These are phyloP conservation scores for Heliconius hortense DNA, from an alignment of 2,888 invertebrate genomes.

Conservation along the genomic window DNA sequence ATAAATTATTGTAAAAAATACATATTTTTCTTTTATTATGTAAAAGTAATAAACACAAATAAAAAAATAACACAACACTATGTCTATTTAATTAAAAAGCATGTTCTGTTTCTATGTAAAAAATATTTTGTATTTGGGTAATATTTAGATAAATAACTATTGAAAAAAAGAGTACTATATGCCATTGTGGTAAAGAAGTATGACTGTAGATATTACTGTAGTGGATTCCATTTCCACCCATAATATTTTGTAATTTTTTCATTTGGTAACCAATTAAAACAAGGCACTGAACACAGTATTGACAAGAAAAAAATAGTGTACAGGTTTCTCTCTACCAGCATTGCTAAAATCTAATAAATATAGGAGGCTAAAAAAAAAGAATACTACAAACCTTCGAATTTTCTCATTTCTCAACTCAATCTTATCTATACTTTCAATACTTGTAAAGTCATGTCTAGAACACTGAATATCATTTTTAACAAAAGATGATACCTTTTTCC, in stretches of 20 bases:
- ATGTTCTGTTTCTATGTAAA: neutral
- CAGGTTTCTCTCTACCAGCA: neutral
- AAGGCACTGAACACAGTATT: too few species aligned
- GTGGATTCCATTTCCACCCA: too few species aligned
- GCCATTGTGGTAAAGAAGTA: neutral
- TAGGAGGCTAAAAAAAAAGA: too few species aligned
- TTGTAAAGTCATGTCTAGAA: slow-evolving; percentile 75
- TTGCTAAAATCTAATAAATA: too few species aligned
- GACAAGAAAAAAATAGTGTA: too few species aligned
- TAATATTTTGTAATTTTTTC: neutral
- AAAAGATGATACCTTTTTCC: slow-evolving; percentile 81
- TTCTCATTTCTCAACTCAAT: slow-evolving; percentile 59
- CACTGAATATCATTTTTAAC: slow-evolving; percentile 79
- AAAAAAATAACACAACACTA: neutral
- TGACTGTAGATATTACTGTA: neutral
- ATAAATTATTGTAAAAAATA: too few species aligned
- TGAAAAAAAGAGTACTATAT: neutral
- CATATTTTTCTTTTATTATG: too few species aligned
- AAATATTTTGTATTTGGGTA: neutral
- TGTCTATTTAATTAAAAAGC: too few species aligned
- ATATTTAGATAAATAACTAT: neutral
- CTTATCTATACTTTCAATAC: slow-evolving; percentile 69
- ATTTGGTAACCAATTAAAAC: too few species aligned
- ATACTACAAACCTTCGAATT: slow-evolving; percentile 55
- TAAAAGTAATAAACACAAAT: neutral